Conservation (phyloP, 2,797 vertebrate species). For the Rhincodon typus region DNA sequence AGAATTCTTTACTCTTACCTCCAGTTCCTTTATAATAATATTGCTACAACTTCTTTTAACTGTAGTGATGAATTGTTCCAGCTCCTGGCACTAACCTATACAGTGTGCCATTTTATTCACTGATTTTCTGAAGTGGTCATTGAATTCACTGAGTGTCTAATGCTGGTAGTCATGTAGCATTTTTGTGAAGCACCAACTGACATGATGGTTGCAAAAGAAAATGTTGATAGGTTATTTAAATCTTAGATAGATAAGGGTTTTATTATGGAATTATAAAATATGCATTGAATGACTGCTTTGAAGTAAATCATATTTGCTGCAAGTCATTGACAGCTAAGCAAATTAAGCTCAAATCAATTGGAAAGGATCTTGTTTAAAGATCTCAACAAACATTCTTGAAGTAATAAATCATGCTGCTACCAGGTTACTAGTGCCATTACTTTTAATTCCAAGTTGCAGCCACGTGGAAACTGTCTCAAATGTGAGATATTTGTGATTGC, state of each 20-base stretch:
- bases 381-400: not conserved
- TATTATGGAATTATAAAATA: not conserved
- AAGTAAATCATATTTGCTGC: not conserved
- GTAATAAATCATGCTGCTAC: conserved; percentile 18
- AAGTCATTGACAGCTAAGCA: not conserved
- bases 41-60: not conserved
- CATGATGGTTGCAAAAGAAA: not conserved
- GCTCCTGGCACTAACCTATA: not conserved
- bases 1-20: not conserved
- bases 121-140: not conserved
- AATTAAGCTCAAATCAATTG: not conserved
- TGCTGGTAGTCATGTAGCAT: not conserved
- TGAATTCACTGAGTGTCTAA: not conserved
- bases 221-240: not conserved
- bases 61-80: no score
- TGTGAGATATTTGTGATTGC: not conserved
- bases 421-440: not conserved
- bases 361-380: not conserved
- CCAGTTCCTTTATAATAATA: not conserved
- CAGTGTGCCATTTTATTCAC: not conserved
- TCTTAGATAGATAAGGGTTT: not conserved
- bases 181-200: not conserved
- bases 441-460: not conserved
- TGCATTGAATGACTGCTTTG: not conserved
- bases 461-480: not conserved